Base-by-base conservation (phyloP, 2,888 invertebrate genomes). In the Steinernema hermaphroditum region DNA sequence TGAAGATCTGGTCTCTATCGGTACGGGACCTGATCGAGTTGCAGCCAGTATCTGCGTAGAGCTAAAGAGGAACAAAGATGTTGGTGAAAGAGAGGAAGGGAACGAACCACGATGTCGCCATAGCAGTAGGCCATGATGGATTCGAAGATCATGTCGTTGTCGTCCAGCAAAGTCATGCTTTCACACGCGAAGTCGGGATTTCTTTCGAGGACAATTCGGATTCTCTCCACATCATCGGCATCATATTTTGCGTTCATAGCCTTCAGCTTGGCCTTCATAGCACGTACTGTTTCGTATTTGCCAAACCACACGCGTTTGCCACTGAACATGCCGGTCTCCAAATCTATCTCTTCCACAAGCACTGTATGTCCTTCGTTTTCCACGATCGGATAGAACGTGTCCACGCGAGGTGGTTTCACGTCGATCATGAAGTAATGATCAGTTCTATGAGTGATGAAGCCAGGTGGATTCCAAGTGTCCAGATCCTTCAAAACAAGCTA, bases 31-130 rank as follows among this genome's bases (percentile, higher is more conserved):
- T 34, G 54, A 73, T 76, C 32, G 75, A 0, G 32, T 14, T 29
- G n/a, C 6, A 22, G 76, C 82, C 70, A 77, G 72, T 22, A 76
- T 71, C 71, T 70, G 70, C 68, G 54, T 76, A 77, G 27, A 77
- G 32, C 69, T 71, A 12, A 46, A 71, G 34, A 29, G 37, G 22
- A 0, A 54, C 14, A 44, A 29, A 44, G 2, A 27, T 0, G 16
- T 43, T 37, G 57, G 57, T 24, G 54, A 70, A 29, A 37, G 12
- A 37, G 62, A 14, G 1, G 9, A 6, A 4, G 16, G 24, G 2
- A 1, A 29, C 34, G 9, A 27, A 62, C 62, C 32, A 62, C 32
- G 6, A 62, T 29, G 12, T 62, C 62, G 6, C 62, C 62, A 34
- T 34, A 62, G 32, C 62, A 32, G 8, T 24, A 4, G 16, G 16